Evolutionary conservation across 2,888 invertebrate species (phyloP).

Genomic region (Neria commutata): DNA sequence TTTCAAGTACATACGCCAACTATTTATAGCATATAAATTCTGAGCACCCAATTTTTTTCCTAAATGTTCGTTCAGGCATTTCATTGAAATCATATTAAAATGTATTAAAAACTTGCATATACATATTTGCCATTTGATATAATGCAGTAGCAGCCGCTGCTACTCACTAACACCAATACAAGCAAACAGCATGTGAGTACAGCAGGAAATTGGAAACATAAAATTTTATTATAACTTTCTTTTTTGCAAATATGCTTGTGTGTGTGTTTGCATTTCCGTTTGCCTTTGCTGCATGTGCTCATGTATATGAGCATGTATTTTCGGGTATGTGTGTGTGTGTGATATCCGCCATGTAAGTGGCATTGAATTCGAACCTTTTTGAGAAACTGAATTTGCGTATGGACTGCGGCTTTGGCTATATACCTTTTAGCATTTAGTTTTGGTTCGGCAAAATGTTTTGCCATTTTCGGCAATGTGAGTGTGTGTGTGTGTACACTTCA

Average conservation of each 20-base stretch:
- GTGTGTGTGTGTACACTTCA: too few species aligned
- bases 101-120: too few species aligned
- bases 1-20: too few species aligned
- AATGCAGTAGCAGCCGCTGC: background rate
- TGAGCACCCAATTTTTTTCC: background rate
- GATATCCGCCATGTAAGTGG: slow-evolving; percentile 4
- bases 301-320: background rate
- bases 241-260: slow-evolving; percentile 12
- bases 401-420: too few species aligned
- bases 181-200: slow-evolving; percentile 10
- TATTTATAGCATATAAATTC: too few species aligned
- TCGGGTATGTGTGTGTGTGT: background rate
- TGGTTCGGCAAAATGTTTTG: too few species aligned
- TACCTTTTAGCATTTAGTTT: too few species aligned
- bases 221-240: slow-evolving; percentile 33
- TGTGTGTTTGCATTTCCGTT: slow-evolving; percentile 20
- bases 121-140: slow-evolving; percentile 6
- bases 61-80: background rate
- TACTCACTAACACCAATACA: slow-evolving; percentile 4
- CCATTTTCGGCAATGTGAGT: too few species aligned
- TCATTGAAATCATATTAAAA: background rate
- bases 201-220: slow-evolving; percentile 43
- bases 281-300: slow-evolving; percentile 10
- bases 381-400: too few species aligned
- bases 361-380: background rate